Conservation (phyloP, 2,888 invertebrate genomes). For the Cerastis rubricosa region DNA sequence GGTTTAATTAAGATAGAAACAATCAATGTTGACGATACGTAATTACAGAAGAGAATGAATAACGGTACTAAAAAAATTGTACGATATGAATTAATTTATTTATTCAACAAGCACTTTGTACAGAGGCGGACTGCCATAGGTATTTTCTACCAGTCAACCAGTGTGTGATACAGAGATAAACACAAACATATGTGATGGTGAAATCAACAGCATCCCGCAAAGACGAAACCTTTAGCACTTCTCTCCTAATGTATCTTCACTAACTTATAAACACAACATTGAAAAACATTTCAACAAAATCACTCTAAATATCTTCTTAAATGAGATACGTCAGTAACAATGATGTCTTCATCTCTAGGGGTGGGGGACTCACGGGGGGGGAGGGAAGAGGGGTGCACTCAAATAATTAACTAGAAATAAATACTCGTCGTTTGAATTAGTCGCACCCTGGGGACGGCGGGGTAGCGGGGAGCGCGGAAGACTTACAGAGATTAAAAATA, state of each 20-base stretch:
- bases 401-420: slow-evolving; percentile 77
- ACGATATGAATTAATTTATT: too few species aligned
- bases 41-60: background rate
- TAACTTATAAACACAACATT: slow-evolving; percentile 51
- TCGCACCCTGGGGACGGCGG: slow-evolving; percentile 64
- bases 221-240: background rate
- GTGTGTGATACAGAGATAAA: too few species aligned
- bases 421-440: slow-evolving; percentile 72
- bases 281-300: slow-evolving; percentile 68
- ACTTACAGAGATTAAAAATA: slow-evolving; percentile 54
- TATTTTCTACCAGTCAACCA: too few species aligned
- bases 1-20: background rate
- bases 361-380: background rate
- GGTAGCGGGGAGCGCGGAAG: background rate
- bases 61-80: too few species aligned
- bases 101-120: too few species aligned
- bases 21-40: background rate
- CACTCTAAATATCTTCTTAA: slow-evolving; percentile 68
- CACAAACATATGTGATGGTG: too few species aligned
- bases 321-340: slow-evolving; percentile 69
- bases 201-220: background rate
- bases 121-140: too few species aligned
- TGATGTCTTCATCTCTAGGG: slow-evolving; percentile 50
- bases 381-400: slow-evolving; percentile 63
- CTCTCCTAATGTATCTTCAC: background rate